These are phyloP conservation scores for Sphecodes monilicornis DNA, from an alignment of 2,888 invertebrate species.

Conservation along the genomic window DNA sequence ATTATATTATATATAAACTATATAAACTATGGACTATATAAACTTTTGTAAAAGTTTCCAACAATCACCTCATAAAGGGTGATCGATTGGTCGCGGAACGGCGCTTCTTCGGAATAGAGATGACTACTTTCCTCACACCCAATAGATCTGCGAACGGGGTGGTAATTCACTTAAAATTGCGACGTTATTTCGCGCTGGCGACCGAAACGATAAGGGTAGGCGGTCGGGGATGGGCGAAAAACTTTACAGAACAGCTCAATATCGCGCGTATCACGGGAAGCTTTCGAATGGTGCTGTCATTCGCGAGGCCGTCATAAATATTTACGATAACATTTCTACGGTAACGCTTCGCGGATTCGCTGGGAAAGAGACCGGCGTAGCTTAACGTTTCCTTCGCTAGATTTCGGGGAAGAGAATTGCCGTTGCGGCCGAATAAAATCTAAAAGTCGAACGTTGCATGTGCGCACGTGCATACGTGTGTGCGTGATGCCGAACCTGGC, in stretches of 20 bases:
- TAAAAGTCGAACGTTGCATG: slow-evolving; percentile 29
- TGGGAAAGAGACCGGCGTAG: not conserved
- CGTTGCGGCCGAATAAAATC: slow-evolving; percentile 26
- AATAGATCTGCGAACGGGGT: not conserved
- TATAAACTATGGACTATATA: no score
- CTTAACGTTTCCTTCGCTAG: slow-evolving; percentile 29
- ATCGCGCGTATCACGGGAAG: slow-evolving; percentile 9
- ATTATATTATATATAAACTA: no score
- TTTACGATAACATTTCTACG: slow-evolving; percentile 42
- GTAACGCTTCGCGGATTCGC: not conserved
- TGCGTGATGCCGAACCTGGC: not conserved
- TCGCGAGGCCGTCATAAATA: slow-evolving; percentile 31
- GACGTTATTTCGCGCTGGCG: not conserved
- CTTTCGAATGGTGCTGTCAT: slow-evolving; percentile 4
- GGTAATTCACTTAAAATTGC: slow-evolving; percentile 31
- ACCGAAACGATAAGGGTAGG: not conserved
- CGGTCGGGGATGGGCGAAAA: not conserved
- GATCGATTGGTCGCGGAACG: not conserved
- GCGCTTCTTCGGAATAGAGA: not conserved
- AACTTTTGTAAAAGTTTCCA: no score
- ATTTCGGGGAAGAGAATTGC: not conserved
- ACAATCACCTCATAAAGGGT: not conserved
- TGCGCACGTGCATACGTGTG: not conserved
- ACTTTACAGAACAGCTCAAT: slow-evolving; percentile 7
- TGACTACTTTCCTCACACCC: not conserved